Conservation (phyloP, 2,888 invertebrate genomes). For the Volucella inflata region DNA sequence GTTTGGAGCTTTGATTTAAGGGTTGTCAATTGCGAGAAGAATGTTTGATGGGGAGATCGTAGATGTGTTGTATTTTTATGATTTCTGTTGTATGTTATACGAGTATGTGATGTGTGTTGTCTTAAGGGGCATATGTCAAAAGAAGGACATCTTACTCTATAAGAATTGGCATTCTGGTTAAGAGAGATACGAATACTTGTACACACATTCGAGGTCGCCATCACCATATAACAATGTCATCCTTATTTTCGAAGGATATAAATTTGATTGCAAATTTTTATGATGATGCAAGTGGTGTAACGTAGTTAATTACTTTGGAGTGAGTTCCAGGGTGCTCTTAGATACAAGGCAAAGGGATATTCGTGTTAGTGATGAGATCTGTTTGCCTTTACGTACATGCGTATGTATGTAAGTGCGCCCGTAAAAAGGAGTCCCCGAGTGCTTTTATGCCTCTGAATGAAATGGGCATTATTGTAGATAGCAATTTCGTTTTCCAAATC, state of each 20-base stretch:
- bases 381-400: slow-evolving; percentile 1
- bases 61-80: slow-evolving; percentile 66
- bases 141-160: slow-evolving; percentile 47
- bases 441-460: slow-evolving; percentile 46
- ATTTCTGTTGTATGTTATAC: slow-evolving; percentile 35
- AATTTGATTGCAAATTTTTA: slow-evolving; percentile 75
- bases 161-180: background rate
- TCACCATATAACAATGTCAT: slow-evolving; percentile 67
- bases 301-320: slow-evolving; percentile 72
- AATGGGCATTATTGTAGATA: slow-evolving; percentile 43
- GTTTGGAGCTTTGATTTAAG: slow-evolving; percentile 81
- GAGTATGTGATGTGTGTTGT: slow-evolving; percentile 28
- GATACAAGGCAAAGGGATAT: slow-evolving; percentile 38
- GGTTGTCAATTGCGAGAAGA: slow-evolving; percentile 78
- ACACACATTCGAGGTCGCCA: slow-evolving; percentile 56
- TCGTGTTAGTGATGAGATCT: slow-evolving; percentile 43
- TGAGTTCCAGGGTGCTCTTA: slow-evolving; percentile 31
- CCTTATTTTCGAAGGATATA: slow-evolving; percentile 73
- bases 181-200: slow-evolving; percentile 18
- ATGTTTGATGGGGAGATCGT: slow-evolving; percentile 63
- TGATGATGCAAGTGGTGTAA: slow-evolving; percentile 74
- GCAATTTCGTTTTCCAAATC: slow-evolving; percentile 62
- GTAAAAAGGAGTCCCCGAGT: slow-evolving; percentile 40
- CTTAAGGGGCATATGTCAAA: slow-evolving; percentile 58
- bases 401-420: slow-evolving; percentile 5